Percentiles rank a stretch among this genome's conserved stretches.
These are phyloP conservation scores for Anser brachyrhynchus DNA, from an alignment of 2,113 vertebrate genomes.

Conservation along the genomic window DNA sequence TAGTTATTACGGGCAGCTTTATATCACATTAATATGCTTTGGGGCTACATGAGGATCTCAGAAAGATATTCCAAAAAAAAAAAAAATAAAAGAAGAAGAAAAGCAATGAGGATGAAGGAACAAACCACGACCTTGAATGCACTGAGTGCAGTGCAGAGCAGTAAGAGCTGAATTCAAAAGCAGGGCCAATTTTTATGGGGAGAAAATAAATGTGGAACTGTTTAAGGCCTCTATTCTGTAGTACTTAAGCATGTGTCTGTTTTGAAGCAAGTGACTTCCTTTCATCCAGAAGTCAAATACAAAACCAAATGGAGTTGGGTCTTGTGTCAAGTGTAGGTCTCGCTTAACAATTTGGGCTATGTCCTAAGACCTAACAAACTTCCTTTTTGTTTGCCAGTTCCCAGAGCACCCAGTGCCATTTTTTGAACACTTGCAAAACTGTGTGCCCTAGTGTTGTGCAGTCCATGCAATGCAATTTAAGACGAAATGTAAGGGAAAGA, in stretches of 20 bases:
- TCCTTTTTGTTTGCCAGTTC: neutral
- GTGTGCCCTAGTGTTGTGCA: neutral
- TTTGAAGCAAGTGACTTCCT: neutral
- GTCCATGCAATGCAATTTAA: neutral
- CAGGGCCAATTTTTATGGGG: neutral
- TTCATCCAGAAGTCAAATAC: neutral
- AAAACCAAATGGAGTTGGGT: neutral
- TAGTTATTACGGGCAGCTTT: neutral
- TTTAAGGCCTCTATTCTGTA: neutral
- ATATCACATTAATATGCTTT: neutral
- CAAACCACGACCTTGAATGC: neutral
- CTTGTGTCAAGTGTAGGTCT: neutral
- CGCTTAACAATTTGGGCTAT: neutral
- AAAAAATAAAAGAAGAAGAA: neutral
- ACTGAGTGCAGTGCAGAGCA: neutral
- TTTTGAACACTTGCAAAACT: neutral
- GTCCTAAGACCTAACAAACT: neutral
- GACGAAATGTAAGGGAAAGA: neutral
- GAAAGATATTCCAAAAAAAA: neutral
- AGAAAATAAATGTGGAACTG: neutral
- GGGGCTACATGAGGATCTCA: neutral
- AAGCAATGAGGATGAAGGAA: neutral
- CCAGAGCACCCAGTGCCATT: accelerated
- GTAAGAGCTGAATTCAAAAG: neutral
- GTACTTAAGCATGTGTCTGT: neutral